These are phyloP conservation scores for Oreohelix idahoensis DNA, from an alignment of 1,140 invertebrate species.

Conservation along the genomic window DNA sequence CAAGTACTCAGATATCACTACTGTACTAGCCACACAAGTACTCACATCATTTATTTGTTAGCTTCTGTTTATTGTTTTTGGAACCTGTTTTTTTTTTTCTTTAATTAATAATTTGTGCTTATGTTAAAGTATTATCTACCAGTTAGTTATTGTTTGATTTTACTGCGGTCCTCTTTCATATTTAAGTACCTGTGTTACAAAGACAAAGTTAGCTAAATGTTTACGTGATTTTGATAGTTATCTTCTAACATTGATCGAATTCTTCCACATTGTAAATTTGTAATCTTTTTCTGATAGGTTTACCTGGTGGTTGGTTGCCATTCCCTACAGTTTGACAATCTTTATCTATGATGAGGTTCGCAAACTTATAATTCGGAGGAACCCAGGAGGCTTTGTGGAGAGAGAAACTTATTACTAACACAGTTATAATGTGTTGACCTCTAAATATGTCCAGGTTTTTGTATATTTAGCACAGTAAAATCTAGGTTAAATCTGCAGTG, in stretches of 20 bases:
- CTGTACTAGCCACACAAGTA: too few species aligned
- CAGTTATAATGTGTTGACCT: not conserved
- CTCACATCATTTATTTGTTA: not conserved
- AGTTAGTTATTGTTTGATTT: too few species aligned
- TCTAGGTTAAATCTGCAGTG: not conserved
- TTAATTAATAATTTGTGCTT: not conserved
- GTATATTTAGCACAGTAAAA: not conserved
- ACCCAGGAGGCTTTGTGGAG: constrained; percentile 97
- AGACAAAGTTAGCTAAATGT: too few species aligned
- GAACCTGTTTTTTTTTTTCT: too few species aligned
- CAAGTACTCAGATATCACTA: too few species aligned
- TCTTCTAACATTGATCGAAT: too few species aligned
- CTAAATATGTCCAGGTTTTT: not conserved
- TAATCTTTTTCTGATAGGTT: constrained; percentile 79
- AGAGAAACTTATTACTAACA: constrained; percentile 97
- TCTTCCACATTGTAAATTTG: too few species aligned
- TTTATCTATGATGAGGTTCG: constrained; percentile 98
- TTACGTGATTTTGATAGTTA: too few species aligned
- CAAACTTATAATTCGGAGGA: constrained; percentile 93
- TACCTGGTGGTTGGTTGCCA: constrained; percentile 97
- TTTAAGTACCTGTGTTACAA: too few species aligned
- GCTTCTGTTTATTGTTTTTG: not conserved
- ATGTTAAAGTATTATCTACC: too few species aligned
- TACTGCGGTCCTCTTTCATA: too few species aligned
- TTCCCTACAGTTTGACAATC: constrained; percentile 97